Evolutionary conservation across 2,888 invertebrate genomes (phyloP), one percentile per base, ranked within the genome.

Genomic region (Odontomyia ornata): DNA sequence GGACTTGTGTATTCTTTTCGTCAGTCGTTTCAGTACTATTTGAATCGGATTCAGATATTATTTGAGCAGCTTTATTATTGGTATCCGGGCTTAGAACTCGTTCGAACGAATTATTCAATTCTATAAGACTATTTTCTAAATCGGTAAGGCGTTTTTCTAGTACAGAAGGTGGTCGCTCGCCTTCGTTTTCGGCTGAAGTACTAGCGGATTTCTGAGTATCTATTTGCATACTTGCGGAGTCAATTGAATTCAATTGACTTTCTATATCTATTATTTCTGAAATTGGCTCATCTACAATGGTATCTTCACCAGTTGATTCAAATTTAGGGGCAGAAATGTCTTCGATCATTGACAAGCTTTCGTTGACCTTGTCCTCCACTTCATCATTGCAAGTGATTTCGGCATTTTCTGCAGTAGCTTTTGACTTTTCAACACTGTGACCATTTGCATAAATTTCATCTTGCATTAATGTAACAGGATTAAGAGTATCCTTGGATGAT

Each of bases 261-360:
- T 52, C 52, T 52, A 52, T 9, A 52, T 52, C 3, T 52, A 15
- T n/a, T 4, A 3, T 15, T 15, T 52, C 52, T 4, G 52, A 52
- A 18, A 18, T 52, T n/a, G 3, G n/a, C 18, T 52, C 52, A n/a
- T 25, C 28, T 28, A 25, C 15, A n/a, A 25, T 73, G 5, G 72
- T 43, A 43, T 80, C 78, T 1, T 80, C 80, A 7, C 75, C 76
- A 1, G 82, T 82, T n/a, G 80, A 81, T 77, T 84, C 83, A 76
- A 83, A 82, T 75, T 82, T 81, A 25, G 85, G 83, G 71, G 83
- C 73, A 1, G 84, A 82, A 18, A 84, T 79, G 76, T 85, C 83
- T 76, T 84, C 83, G 73, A 85, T 81, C 56, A 75, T 75, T 15
- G 21, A 27, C 15, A 46, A 30, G 28, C 52, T 72, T 5, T 56